These are phyloP conservation scores for Sciurus niger DNA, from an alignment of 2,113 vertebrate genomes.

Conservation along the genomic window DNA sequence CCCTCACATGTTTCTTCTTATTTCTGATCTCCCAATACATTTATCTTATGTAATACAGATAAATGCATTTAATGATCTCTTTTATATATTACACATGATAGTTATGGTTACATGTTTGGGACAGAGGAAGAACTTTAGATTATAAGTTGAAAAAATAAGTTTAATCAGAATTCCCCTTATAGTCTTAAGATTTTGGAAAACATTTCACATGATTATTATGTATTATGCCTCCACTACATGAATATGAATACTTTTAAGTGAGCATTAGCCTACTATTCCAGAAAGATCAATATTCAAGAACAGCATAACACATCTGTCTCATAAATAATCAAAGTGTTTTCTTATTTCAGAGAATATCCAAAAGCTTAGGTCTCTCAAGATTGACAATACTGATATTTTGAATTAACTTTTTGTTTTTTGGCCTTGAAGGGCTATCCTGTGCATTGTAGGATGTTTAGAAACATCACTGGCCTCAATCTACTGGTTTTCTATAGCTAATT, in stretches of 20 bases:
- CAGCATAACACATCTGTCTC: neutral
- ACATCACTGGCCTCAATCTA: neutral
- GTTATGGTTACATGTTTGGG: neutral
- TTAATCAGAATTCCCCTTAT: neutral
- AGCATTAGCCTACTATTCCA: neutral
- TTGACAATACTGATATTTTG: neutral
- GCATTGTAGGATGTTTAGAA: neutral
- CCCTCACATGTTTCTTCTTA: neutral
- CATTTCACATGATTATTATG: neutral
- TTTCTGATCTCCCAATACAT: neutral
- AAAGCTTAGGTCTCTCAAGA: neutral
- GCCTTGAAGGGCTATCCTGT: neutral
- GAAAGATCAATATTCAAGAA: neutral
- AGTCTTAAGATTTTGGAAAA: slow-evolving; percentile 4
- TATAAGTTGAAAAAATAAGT: neutral
- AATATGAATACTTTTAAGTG: neutral
- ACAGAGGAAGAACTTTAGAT: neutral
- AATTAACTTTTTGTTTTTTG: neutral
- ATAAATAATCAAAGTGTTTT: neutral
- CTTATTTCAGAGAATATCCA: neutral
- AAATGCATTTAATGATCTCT: slow-evolving; percentile 30
- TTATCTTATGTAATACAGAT: neutral
- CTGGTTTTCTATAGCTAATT: neutral
- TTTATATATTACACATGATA: neutral
- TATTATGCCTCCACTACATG: neutral